phyloP scores from a whole-genome alignment of 37 sponge, comb jelly and placozoan species.

The Petrosia ficiformis region DNA sequence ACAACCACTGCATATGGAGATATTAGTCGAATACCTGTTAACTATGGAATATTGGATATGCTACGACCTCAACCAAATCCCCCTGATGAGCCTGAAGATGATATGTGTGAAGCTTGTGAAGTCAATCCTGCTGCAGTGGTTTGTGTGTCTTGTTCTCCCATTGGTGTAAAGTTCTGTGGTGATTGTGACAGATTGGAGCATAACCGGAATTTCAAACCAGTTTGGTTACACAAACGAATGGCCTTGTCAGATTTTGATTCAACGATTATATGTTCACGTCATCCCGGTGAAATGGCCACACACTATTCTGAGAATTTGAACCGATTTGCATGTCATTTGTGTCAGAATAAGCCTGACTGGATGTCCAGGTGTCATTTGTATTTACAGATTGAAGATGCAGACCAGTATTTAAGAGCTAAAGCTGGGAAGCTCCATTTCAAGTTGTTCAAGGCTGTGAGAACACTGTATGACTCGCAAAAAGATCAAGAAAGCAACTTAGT shows the following conservation, averaged over 20 bases:
- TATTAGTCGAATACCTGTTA: slow-evolving; percentile 40
- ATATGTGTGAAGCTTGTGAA: slow-evolving; percentile 36
- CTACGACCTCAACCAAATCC: slow-evolving; percentile 2
- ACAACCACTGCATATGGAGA: slow-evolving; percentile 25
- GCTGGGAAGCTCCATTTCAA: slow-evolving; percentile 11
- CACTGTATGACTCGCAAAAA: slow-evolving; percentile 9
- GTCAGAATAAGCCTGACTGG: slow-evolving; percentile 16
- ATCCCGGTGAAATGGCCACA: slow-evolving; percentile 4
- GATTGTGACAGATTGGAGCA: slow-evolving; percentile 55
- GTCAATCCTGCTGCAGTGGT: slow-evolving; percentile 12
- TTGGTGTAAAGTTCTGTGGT: slow-evolving; percentile 43
- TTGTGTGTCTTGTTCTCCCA: slow-evolving; percentile 52
- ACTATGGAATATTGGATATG: slow-evolving; percentile 57
- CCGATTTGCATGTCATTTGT: slow-evolving; percentile 47
- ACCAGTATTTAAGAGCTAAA: slow-evolving; percentile 1
- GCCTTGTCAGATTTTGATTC: slow-evolving; percentile 7
- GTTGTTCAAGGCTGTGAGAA: neutral
- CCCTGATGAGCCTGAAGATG: neutral
- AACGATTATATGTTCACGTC: slow-evolving; percentile 14
- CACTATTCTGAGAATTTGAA: slow-evolving; percentile 19
- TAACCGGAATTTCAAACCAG: slow-evolving; percentile 45
- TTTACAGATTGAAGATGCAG: slow-evolving; percentile 18
- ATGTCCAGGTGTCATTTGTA: neutral
- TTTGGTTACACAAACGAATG: slow-evolving; percentile 38
- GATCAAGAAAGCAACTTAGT: neutral